These are phyloP conservation scores for Tympanoctomys barrerae DNA, from an alignment of 2,797 vertebrate species.

Conservation along the genomic window DNA sequence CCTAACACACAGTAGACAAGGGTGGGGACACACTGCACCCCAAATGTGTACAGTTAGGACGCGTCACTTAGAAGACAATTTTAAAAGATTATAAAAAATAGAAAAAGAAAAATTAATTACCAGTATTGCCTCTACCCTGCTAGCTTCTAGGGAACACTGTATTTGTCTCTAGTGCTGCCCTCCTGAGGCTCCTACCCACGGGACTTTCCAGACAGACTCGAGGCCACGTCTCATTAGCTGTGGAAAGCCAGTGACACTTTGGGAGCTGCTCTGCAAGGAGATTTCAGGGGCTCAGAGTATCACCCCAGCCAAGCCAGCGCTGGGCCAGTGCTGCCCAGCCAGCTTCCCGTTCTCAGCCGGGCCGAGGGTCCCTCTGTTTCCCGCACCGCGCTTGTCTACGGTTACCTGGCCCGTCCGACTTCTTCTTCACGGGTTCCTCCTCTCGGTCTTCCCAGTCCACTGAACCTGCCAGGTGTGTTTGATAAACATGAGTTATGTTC, in stretches of 20 bases:
- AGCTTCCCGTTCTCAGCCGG: background rate
- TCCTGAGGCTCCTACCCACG: background rate
- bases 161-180: background rate
- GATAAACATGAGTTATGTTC: background rate
- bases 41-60: too few relatives aligned
- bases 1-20: background rate
- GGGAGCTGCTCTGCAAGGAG: background rate
- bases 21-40: background rate
- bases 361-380: background rate
- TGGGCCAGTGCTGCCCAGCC: background rate
- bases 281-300: background rate
- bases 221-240: background rate
- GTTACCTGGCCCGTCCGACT: slow-evolving; percentile 94
- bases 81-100: background rate
- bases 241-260: background rate
- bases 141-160: background rate
- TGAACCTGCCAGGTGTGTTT: slow-evolving; percentile 86
- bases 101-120: background rate
- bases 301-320: background rate
- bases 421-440: slow-evolving; percentile 91
- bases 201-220: background rate
- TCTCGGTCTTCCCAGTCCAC: slow-evolving; percentile 93
- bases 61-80: background rate
- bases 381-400: background rate
- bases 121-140: background rate